phyloP scores from a whole-genome alignment of 2,113 vertebrate species.

The Craseonycteris thonglongyai region DNA sequence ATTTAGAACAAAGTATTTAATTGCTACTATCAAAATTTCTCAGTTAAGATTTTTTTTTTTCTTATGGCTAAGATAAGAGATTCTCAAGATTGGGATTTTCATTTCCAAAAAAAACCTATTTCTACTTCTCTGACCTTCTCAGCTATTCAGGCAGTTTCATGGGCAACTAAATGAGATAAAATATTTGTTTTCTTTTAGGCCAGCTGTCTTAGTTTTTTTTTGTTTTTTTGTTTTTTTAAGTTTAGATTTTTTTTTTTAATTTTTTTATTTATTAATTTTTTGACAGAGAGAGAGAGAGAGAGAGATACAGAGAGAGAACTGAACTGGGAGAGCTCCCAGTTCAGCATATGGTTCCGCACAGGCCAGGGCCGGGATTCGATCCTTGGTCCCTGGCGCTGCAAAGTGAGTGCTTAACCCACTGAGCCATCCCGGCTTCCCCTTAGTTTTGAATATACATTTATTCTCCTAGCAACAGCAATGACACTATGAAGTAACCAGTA shows the following conservation, averaged over 20 bases:
- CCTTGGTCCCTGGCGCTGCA: no score
- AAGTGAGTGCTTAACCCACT: no score
- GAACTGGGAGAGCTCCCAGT: no score
- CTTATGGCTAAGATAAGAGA: accelerated
- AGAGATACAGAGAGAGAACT: no score
- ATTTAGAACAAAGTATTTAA: neutral
- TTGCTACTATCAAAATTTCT: neutral
- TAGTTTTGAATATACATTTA: neutral
- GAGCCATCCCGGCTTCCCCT: no score
- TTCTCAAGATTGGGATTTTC: slow-evolving; percentile 17
- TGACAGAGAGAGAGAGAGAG: no score
- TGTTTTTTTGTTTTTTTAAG: no score
- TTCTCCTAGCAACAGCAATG: neutral
- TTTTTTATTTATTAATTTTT: no score
- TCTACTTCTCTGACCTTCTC: neutral
- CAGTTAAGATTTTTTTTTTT: neutral
- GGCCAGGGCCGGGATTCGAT: no score
- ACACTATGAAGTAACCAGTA: neutral
- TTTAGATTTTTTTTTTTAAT: no score
- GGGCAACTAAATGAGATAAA: neutral
- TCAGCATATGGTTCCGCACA: no score
- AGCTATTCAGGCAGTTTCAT: neutral
- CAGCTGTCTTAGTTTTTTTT: neutral
- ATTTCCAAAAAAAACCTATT: neutral
- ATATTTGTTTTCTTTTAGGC: neutral